Evolutionary conservation across 2,113 vertebrate species (phyloP).

Genomic region (Symphodus melops): DNA sequence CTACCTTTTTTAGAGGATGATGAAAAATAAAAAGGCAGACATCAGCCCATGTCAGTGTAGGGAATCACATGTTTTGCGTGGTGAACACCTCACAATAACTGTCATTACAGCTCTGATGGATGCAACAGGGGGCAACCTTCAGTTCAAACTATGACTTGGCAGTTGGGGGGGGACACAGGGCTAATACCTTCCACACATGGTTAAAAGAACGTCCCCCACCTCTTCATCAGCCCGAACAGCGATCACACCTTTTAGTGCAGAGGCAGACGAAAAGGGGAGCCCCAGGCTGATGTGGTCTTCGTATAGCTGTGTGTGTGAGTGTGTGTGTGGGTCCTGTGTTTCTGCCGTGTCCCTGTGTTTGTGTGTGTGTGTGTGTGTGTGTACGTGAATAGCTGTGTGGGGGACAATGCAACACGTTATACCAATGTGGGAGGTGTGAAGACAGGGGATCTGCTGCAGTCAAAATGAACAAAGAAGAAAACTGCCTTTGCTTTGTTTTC

Average conservation of each 20-base stretch:
- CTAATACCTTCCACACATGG: conserved; percentile 38
- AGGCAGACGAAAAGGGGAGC: conserved; percentile 62
- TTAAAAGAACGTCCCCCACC: conserved; percentile 61
- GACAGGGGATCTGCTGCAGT: conserved; percentile 74
- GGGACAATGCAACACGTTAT: conserved; percentile 78
- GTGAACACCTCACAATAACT: conserved; percentile 11
- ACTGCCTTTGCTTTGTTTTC: conserved; percentile 64
- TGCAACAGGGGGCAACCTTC: background rate
- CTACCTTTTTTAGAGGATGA: background rate
- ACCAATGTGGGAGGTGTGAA: conserved; percentile 80
- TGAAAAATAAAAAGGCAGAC: background rate
- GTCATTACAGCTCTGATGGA: conserved; percentile 26
- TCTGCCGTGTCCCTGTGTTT: conserved; percentile 21
- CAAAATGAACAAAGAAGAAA: conserved; percentile 74
- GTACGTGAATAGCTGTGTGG: conserved; percentile 58
- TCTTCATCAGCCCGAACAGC: conserved; percentile 51
- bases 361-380: conserved; percentile 47
- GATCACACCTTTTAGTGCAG: conserved; percentile 67
- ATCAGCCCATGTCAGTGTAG: background rate
- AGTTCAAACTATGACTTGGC: conserved; percentile 20
- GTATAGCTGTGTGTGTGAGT: conserved; percentile 24
- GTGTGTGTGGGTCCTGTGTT: conserved; percentile 17
- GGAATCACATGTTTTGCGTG: background rate
- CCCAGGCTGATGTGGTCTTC: conserved; percentile 65
- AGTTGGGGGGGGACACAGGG: conserved; percentile 14